Base-by-base conservation (phyloP, 2,888 invertebrate genomes). In the Caenorhabditis angaria region DNA sequence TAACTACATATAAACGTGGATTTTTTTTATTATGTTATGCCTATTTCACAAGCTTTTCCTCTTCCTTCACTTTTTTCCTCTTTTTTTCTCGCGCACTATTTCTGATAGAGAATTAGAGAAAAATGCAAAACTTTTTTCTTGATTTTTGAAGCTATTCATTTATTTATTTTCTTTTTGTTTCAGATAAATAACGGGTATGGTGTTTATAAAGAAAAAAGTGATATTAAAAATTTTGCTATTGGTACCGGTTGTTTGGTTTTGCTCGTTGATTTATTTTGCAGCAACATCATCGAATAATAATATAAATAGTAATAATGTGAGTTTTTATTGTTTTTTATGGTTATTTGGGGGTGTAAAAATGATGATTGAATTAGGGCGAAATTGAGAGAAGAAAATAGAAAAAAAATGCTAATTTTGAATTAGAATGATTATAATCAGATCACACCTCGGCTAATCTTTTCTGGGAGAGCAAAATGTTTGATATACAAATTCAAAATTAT, bases 241-340 rank as follows among this genome's bases (percentile, higher is more conserved):
- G 35, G 74, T 87, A 25, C 87, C 87, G n/a, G 77, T 85, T 10
- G 69, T 85, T 10, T 87, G 87, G 87, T 70, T 87, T 24, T 76
- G 80, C 22, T 81, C 85, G 6, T 71, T 85, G 22, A 80, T 87
- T 51, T 81, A 81, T 60, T 83, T 84, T 63, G 81, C 85, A 20
- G 70, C 80, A 22, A 76, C 80, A 74, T n/a, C n/a, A n/a, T 58
- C 48, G 47, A 47, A 62, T 55, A 41, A 41, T 41, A 41, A 14
- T 14, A 41, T n/a, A n/a, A n/a, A 32, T 48, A 62, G 28, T 14
- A 57, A 58, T 54, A 61, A 64, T 59, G 70, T 70, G 51, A 64
- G 29, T 54, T 24, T 48, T 51, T 22, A 35, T 51, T 27, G 18
- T 57, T 22, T 32, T 57, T 35, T 10, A 12, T 8, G 50, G 24